Base-by-base conservation (phyloP, 2,113 vertebrate genomes). In the Tiliqua scincoides region DNA sequence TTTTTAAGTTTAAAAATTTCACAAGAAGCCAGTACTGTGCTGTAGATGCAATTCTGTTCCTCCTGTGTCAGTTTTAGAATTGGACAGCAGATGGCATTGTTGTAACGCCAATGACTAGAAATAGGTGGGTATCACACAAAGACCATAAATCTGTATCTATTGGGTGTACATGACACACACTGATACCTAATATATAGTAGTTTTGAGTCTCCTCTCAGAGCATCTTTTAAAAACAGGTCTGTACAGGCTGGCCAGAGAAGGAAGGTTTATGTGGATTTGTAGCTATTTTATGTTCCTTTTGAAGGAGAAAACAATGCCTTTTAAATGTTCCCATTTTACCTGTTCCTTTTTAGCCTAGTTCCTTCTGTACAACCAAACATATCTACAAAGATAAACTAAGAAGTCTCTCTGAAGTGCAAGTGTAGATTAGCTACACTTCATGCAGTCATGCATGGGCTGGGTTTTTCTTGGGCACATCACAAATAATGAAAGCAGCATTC, bases 81-180 rank as follows among this genome's bases (percentile, higher is more conserved):
- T 21, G 9, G 25, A 15, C 85, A 86, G 78, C 12, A 86, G 85
- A 37, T 63, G 85, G 78, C 79, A 63, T 32, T 73, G 65, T 71
- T 85, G 78, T 81, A 72, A 11, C 37, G 15, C 70, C 43, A 65
- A 62, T 37, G 68, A 74, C 32, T 4, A 54, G 30, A 74, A 80
- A 81, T 54, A 48, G 43, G 43, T 48, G 43, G 37, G 17, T 63
- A 52, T 6, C 3, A 3, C 20, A 68, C 12, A 37, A 32, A 21
- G 11, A 79, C 40, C 43, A 52, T 54, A 32, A 54, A 54, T 37
- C 4, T 12, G 35, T n/a, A 23, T 23, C 23, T 15, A 27, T 23
- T 83, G 52, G 20, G n/a, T 3, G 6, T 25, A 15, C 20, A 30
- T 48, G 32, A 10, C 30, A 35, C 8, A 63, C 40, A 67, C 48